phyloP scores from a whole-genome alignment of 1,140 invertebrate genomes.

The Campodea augens region DNA sequence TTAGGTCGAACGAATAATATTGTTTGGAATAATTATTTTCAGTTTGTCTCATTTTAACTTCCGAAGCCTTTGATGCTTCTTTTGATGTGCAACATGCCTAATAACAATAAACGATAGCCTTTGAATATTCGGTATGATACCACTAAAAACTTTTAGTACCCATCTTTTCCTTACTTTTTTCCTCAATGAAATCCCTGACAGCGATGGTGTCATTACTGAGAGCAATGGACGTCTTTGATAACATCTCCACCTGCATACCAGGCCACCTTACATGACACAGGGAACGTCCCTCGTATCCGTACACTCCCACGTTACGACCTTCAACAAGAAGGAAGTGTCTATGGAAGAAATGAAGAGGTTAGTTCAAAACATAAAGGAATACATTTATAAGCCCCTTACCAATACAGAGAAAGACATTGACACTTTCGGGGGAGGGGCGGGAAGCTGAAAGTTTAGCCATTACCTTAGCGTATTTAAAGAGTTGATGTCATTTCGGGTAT shows the following conservation, averaged over 20 bases:
- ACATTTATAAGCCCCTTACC: no score
- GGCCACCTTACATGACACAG: slow-evolving; percentile 59
- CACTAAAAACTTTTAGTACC: no score
- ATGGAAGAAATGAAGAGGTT: slow-evolving; percentile 19
- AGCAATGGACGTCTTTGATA: slow-evolving; percentile 41
- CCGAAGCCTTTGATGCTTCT: neutral
- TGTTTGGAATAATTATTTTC: no score
- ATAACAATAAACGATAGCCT: no score
- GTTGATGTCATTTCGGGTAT: no score
- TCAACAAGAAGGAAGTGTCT: slow-evolving; percentile 74
- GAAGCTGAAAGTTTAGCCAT: neutral
- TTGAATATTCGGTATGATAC: no score
- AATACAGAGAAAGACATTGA: no score
- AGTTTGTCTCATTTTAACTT: slow-evolving; percentile 4
- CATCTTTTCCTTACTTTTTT: slow-evolving; percentile 63
- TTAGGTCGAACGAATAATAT: neutral
- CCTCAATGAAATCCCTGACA: slow-evolving; percentile 57
- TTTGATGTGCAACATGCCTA: no score
- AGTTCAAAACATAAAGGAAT: no score
- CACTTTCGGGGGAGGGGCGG: no score
- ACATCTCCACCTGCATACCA: slow-evolving; percentile 42
- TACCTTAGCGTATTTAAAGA: slow-evolving; percentile 3
- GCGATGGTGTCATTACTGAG: slow-evolving; percentile 67
- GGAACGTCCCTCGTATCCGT: slow-evolving; percentile 73
- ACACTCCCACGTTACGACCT: slow-evolving; percentile 48